Percentiles rank a stretch among this genome's conserved stretches.
These are phyloP conservation scores for Marisa cornuarietis DNA, from an alignment of 1,140 invertebrate species.

Conservation along the genomic window DNA sequence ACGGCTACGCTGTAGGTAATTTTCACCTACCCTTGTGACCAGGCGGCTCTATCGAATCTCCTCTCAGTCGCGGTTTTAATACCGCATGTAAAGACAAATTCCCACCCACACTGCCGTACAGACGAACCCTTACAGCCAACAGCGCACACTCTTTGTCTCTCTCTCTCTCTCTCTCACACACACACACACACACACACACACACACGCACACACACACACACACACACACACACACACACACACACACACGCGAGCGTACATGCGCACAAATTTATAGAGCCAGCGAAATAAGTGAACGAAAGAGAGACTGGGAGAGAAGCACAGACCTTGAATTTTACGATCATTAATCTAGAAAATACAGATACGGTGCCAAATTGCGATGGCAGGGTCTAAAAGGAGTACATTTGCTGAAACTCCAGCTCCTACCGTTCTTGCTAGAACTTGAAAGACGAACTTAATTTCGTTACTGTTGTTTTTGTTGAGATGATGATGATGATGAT, in stretches of 20 bases:
- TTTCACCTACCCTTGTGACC: too few relatives aligned
- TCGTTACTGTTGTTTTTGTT: too few relatives aligned
- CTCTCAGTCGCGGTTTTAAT: not conserved
- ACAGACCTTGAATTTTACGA: not conserved
- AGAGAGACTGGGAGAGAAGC: conserved; percentile 6
- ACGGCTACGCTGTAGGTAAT: too few relatives aligned
- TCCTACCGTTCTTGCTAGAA: too few relatives aligned
- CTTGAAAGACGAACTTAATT: too few relatives aligned
- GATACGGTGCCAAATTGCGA: too few relatives aligned
- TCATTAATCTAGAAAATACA: too few relatives aligned
- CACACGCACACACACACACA: not conserved
- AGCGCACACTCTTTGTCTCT: not conserved
- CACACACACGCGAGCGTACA: not conserved
- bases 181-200: not conserved
- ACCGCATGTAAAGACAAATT: not conserved
- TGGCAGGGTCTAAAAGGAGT: too few relatives aligned
- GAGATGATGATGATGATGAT: too few relatives aligned
- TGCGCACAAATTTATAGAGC: not conserved
- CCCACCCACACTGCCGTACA: not conserved
- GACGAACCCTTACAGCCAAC: too few relatives aligned
- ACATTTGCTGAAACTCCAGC: too few relatives aligned
- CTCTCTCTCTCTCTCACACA: not conserved
- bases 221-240: not conserved
- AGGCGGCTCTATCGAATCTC: too few relatives aligned
- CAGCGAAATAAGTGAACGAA: not conserved